phyloP scores from a whole-genome alignment of 2,888 invertebrate species.

The Agonopterix heracliana region DNA sequence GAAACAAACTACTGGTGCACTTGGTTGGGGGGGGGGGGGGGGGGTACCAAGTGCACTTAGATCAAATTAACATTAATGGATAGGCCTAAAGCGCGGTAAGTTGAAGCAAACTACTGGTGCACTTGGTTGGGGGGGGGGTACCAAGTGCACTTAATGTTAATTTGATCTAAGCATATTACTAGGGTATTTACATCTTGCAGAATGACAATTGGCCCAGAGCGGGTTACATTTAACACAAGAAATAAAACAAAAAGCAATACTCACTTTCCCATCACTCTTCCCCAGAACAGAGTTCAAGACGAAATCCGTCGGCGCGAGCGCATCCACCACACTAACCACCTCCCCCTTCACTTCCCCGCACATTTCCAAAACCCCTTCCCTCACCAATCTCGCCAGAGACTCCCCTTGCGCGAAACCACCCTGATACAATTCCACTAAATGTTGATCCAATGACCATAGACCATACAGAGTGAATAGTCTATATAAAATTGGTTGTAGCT shows the following conservation, averaged over 20 bases:
- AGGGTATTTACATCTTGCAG: no score
- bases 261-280: slow-evolving; percentile 88
- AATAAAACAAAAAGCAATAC: slow-evolving; percentile 8
- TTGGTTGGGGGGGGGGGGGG: no score
- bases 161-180: no score
- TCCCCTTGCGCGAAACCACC: slow-evolving; percentile 76
- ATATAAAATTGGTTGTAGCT: slow-evolving; percentile 66
- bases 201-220: no score
- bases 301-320: slow-evolving; percentile 92
- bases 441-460: slow-evolving; percentile 78
- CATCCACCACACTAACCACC: slow-evolving; percentile 87
- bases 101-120: no score
- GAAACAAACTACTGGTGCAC: no score
- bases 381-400: slow-evolving; percentile 76
- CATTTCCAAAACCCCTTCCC: slow-evolving; percentile 80
- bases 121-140: no score
- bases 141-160: no score
- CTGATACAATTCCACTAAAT: slow-evolving; percentile 83
- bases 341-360: slow-evolving; percentile 85
- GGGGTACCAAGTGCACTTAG: no score
- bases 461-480: slow-evolving; percentile 57
- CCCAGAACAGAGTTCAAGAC: slow-evolving; percentile 92
- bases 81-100: no score
- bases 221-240: no score
- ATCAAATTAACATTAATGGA: no score